phyloP scores from a whole-genome alignment of 1,140 invertebrate genomes.

The Drosophila tani region DNA sequence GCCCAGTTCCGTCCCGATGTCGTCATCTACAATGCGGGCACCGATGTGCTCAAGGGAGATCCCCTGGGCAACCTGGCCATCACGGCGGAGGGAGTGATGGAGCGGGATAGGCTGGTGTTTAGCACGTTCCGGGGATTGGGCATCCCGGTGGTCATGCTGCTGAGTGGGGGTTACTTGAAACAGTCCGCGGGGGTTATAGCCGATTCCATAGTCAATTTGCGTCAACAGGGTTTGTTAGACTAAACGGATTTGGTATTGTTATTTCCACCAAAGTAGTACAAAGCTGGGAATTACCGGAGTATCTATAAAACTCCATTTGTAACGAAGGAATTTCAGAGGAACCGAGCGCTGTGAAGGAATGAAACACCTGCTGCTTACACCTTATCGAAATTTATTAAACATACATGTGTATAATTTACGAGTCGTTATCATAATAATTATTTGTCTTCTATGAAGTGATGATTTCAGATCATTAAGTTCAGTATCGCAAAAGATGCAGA shows the following conservation, averaged over 20 bases:
- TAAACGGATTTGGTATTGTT: slow-evolving; percentile 7
- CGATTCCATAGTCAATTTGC: slow-evolving; percentile 92
- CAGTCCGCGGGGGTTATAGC: slow-evolving; percentile 92
- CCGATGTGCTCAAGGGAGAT: slow-evolving; percentile 92
- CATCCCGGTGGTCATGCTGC: slow-evolving; percentile 94
- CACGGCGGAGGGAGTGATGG: slow-evolving; percentile 90
- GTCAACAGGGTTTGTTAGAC: slow-evolving; percentile 66
- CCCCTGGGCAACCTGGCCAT: slow-evolving; percentile 90
- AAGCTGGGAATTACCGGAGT: background rate
- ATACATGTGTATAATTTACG: slow-evolving; percentile 40
- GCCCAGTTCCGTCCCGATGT: slow-evolving; percentile 92
- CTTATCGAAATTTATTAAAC: slow-evolving; percentile 53
- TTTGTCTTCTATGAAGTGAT: slow-evolving; percentile 53
- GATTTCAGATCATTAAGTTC: slow-evolving; percentile 55
- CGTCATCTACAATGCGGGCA: slow-evolving; percentile 95
- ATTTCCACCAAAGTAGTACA: slow-evolving; percentile 4
- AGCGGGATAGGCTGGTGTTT: slow-evolving; percentile 94
- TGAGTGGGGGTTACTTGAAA: slow-evolving; percentile 93
- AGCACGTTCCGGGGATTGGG: slow-evolving; percentile 87
- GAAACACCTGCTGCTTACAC: slow-evolving; percentile 6
- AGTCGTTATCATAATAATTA: slow-evolving; percentile 48
- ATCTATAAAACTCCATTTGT: background rate
- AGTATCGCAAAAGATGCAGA: slow-evolving; percentile 48
- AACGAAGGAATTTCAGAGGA: background rate
- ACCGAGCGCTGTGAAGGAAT: slow-evolving; percentile 30